Evolutionary conservation across 2,113 vertebrate genomes (phyloP).

Genomic region (Rutilus rutilus): DNA sequence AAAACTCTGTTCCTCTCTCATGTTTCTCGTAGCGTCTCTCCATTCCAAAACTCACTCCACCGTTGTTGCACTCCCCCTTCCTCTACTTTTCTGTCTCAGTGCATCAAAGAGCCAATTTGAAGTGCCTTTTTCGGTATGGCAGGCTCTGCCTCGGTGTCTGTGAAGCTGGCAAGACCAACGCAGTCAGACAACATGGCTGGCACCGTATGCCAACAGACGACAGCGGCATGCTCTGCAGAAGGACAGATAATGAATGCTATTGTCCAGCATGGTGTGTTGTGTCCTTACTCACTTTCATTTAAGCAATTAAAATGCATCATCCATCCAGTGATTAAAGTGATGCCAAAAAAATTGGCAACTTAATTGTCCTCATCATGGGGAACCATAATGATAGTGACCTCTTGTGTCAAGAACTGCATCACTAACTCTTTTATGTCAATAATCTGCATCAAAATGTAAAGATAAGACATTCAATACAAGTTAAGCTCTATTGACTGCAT

Average conservation of each 20-base stretch:
- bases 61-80: background rate
- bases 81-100: constrained; percentile 34
- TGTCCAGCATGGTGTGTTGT: constrained; percentile 14
- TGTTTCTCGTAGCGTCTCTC: background rate
- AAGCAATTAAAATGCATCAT: constrained; percentile 22
- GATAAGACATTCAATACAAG: background rate
- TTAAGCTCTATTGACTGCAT: background rate
- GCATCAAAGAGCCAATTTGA: constrained; percentile 36
- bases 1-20: background rate
- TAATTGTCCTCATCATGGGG: constrained; percentile 6
- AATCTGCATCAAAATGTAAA: background rate
- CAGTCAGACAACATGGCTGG: constrained; percentile 24
- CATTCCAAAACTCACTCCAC: background rate
- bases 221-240: constrained; percentile 25
- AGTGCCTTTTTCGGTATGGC: constrained; percentile 39
- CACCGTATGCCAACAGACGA: constrained; percentile 29
- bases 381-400: constrained; percentile 1
- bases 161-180: constrained; percentile 10
- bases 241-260: constrained; percentile 27
- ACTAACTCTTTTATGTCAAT: background rate
- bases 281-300: constrained; percentile 18
- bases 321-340: background rate
- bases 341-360: background rate
- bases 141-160: constrained; percentile 6
- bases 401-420: background rate